phyloP scores from a whole-genome alignment of 2,797 vertebrate species.

The Mionectes olivaceus region DNA sequence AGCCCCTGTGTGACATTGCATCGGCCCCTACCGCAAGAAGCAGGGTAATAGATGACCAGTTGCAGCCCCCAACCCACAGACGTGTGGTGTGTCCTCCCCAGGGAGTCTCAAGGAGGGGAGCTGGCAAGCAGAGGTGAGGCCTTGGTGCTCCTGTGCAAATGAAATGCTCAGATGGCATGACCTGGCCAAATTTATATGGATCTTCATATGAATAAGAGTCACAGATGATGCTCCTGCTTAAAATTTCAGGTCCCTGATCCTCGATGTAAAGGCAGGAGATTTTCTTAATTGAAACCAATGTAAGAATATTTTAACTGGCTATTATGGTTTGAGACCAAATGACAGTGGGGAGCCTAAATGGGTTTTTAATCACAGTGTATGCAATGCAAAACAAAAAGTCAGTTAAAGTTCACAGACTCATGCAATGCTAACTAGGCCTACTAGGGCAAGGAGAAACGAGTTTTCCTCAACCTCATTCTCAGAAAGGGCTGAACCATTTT shows the following conservation, averaged over 20 bases:
- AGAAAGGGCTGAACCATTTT: conserved; percentile 53
- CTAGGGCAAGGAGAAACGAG: conserved; percentile 16
- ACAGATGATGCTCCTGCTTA: neutral
- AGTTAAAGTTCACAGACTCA: conserved; percentile 56
- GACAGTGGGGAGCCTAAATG: neutral
- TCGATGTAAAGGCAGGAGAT: neutral
- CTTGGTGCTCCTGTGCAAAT: neutral
- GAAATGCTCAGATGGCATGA: neutral
- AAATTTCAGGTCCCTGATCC: neutral
- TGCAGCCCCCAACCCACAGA: neutral
- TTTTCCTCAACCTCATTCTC: conserved; percentile 60
- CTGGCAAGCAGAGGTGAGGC: neutral
- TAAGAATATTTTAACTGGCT: neutral
- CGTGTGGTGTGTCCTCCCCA: rapidly evolving
- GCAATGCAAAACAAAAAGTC: conserved; percentile 60
- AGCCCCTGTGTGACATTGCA: neutral
- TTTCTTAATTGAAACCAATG: neutral
- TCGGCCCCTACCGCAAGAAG: rapidly evolving
- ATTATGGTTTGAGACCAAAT: neutral
- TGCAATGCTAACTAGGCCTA: conserved; percentile 35
- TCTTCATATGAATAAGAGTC: neutral
- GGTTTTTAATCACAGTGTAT: conserved; percentile 50
- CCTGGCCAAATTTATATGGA: neutral
- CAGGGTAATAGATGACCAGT: neutral
- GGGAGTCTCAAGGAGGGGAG: neutral